These are phyloP conservation scores for Notospermus geniculatus DNA, from an alignment of 1,140 invertebrate genomes.

Conservation along the genomic window DNA sequence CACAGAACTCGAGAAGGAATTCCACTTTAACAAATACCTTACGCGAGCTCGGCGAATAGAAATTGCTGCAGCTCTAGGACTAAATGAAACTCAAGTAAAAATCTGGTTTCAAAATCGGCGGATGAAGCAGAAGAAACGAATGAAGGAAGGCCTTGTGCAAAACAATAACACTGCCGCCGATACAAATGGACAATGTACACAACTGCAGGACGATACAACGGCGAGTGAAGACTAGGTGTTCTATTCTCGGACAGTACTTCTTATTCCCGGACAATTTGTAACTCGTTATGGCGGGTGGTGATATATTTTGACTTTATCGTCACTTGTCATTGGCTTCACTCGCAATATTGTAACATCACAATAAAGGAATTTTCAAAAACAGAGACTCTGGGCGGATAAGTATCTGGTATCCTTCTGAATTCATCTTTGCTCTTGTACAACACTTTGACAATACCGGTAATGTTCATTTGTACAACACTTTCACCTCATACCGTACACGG, in stretches of 20 bases:
- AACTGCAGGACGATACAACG: background rate
- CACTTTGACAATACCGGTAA: no score
- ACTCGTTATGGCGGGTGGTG: background rate
- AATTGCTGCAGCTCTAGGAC: slow-evolving; percentile 90
- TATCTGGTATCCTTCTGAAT: no score
- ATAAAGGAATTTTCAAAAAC: no score
- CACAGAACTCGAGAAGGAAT: slow-evolving; percentile 98
- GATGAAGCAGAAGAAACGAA: slow-evolving; percentile 96
- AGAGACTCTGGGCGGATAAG: no score
- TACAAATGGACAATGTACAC: background rate
- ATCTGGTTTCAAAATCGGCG: slow-evolving; percentile 88
- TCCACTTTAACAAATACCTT: slow-evolving; percentile 99
- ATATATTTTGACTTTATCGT: background rate
- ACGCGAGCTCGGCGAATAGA: slow-evolving; percentile 94
- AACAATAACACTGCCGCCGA: background rate
- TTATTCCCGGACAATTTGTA: background rate
- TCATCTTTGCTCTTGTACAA: no score
- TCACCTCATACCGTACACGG: no score
- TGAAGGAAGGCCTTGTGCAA: slow-evolving; percentile 39
- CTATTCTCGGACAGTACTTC: background rate
- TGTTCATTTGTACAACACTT: no score
- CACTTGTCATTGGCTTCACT: background rate
- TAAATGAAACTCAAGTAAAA: slow-evolving; percentile 89
- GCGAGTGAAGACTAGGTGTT: background rate
- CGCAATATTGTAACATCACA: background rate